A percentile compares a stretch with the other conserved stretches of the same genome.
Evolutionary conservation across 2,888 invertebrate species (phyloP).

Genomic region (Phytoseiulus persimilis): DNA sequence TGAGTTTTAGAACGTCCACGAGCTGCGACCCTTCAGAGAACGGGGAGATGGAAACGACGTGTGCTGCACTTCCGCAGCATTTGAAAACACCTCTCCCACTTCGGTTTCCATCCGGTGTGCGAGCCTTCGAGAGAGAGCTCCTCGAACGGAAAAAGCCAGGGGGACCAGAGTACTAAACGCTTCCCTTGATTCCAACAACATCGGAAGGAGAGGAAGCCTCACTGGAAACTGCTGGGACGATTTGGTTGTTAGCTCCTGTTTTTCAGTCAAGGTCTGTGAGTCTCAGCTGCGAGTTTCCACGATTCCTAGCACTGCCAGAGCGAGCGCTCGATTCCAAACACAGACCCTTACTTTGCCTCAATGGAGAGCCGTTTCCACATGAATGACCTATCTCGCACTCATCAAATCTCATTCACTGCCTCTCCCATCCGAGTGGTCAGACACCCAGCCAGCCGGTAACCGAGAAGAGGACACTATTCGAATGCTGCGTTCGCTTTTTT

Average conservation of each 20-base stretch:
- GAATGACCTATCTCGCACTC: neutral
- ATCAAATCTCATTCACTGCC: neutral
- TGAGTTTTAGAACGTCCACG: too few relatives aligned
- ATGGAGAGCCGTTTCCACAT: neutral
- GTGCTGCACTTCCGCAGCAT: too few relatives aligned
- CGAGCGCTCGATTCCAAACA: neutral
- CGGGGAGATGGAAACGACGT: too few relatives aligned
- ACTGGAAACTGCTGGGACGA: neutral
- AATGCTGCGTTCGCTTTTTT: neutral
- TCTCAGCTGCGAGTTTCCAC: neutral
- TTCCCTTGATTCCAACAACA: neutral
- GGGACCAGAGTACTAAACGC: too few relatives aligned
- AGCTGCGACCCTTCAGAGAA: too few relatives aligned
- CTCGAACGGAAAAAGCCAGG: too few relatives aligned
- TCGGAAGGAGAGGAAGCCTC: neutral
- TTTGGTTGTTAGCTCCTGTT: neutral
- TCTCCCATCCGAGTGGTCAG: neutral
- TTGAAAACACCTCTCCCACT: too few relatives aligned
- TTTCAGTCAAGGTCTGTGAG: neutral
- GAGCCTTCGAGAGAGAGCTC: too few relatives aligned
- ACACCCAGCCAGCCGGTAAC: neutral
- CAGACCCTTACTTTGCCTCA: neutral
- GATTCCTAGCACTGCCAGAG: neutral
- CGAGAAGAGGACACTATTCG: neutral
- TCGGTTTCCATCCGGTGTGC: too few relatives aligned